phyloP scores from a whole-genome alignment of 2,113 vertebrate species.

The Hyperopisus bebe region DNA sequence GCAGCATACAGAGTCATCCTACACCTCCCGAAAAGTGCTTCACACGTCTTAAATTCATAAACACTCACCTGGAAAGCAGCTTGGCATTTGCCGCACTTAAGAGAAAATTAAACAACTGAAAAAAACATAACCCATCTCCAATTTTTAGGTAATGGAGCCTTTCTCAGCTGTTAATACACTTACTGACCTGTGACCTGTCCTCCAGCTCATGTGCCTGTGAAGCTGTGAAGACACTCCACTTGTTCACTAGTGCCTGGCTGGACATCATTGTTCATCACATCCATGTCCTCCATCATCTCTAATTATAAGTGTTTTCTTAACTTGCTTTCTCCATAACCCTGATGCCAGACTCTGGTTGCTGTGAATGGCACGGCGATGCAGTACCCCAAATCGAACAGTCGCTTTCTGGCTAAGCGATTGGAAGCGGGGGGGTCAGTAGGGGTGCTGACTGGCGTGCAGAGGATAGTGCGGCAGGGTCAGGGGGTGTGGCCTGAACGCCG shows the following conservation, averaged over 20 bases:
- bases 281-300: neutral
- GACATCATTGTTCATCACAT: neutral
- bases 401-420: neutral
- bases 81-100: neutral
- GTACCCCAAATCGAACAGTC: neutral
- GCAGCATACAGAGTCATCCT: neutral
- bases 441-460: neutral
- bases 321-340: neutral
- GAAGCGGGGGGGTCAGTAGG: neutral
- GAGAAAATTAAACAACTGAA: neutral
- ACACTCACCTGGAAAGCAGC: neutral
- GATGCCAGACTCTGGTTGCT: neutral
- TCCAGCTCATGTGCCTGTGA: neutral
- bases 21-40: neutral
- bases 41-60: neutral
- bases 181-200: neutral
- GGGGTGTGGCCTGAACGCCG: conserved; percentile 39
- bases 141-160: neutral
- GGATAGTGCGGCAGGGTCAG: neutral
- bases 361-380: neutral
- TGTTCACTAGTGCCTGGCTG: neutral
- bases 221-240: neutral
- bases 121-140: neutral
- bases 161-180: neutral
- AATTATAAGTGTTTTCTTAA: neutral